Base-by-base conservation (phyloP, 2,797 vertebrate species). In the Rhinophrynus dorsalis region DNA sequence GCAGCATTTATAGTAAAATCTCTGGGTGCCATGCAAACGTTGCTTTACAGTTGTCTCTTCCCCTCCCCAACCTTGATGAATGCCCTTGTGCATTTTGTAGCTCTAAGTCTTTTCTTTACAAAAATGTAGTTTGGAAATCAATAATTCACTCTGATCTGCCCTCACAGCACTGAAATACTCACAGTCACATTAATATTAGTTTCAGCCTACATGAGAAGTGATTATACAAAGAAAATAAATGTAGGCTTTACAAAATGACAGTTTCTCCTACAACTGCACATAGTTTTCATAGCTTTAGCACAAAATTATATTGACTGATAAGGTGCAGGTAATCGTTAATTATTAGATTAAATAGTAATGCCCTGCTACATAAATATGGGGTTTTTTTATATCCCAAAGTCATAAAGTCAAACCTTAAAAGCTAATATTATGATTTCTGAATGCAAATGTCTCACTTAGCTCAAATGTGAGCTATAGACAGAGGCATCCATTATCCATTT, bases 81-180 rank as follows among this genome's bases (percentile, higher is more conserved):
- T 65, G 44, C 23, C 40, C 42, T 17, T 27, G 44, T n/a, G 42
- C 42, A 13, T 72, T 63, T 64, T 24, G 44, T 23, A 23, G 61
- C 60, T 64, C 40, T 24, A 35, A 50, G 68, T 40, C 44, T 65
- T 64, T 72, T 65, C 68, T 57, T 65, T 72, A 72, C 68, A 65
- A 52, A 71, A 71, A 65, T 65, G 52, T 48, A n/a, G 52, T 65
- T 72, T 65, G 68, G 51, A 65, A 65, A 65, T 72, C 51, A 72
- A 72, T 64, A 64, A 72, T 72, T 72, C 61, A 72, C 58, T 71
- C 68, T 56, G 51, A 71, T 71, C 59, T 50, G 30, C 50, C 60
- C 68, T 48, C 20, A 62, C 29, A 55, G 68, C 30, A 2, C 51
- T 38, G 50, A n/a, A 56, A 29, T 44, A n/a, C 50, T 48, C 59